phyloP scores from a whole-genome alignment of 2,888 invertebrate genomes.

The Eugnorisma glareosa region DNA sequence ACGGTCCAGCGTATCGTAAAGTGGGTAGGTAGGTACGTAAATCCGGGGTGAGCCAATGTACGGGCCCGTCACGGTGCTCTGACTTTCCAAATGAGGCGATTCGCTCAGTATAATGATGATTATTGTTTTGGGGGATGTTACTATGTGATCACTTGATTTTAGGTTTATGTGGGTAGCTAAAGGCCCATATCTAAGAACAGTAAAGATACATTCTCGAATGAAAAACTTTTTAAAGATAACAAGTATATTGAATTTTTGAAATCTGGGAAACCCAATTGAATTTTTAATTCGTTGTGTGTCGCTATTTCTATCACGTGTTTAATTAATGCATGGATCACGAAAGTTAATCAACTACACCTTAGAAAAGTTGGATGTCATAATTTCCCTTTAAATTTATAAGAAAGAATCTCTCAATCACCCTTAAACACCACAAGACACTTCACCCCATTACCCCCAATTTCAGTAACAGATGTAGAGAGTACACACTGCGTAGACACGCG shows the following conservation, averaged over 20 bases:
- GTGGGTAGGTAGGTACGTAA: slow-evolving; percentile 25
- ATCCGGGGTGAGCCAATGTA: slow-evolving; percentile 39
- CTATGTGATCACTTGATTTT: not conserved
- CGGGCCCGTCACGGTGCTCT: slow-evolving; percentile 40
- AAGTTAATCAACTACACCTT: not conserved
- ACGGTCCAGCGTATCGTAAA: slow-evolving; percentile 41
- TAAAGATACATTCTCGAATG: not conserved
- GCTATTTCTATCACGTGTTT: not conserved
- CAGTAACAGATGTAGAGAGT: slow-evolving; percentile 47
- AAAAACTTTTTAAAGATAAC: not conserved
- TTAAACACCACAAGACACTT: slow-evolving; percentile 9
- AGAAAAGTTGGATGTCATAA: not conserved
- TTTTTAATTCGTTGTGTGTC: not conserved
- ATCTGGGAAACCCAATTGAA: not conserved
- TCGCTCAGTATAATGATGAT: slow-evolving; percentile 23
- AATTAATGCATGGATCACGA: not conserved
- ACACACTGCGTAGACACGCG: slow-evolving; percentile 56
- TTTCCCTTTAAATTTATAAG: not conserved
- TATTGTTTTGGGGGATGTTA: slow-evolving; percentile 25
- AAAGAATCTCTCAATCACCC: slow-evolving; percentile 31
- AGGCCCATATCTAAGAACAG: too few relatives aligned
- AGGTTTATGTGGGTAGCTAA: not conserved
- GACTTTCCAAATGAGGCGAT: slow-evolving; percentile 39
- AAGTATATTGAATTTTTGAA: not conserved
- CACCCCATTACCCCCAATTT: slow-evolving; percentile 40